Base-by-base conservation (phyloP, 2,888 invertebrate genomes). In the Lepidocyrtoides sp. region DNA sequence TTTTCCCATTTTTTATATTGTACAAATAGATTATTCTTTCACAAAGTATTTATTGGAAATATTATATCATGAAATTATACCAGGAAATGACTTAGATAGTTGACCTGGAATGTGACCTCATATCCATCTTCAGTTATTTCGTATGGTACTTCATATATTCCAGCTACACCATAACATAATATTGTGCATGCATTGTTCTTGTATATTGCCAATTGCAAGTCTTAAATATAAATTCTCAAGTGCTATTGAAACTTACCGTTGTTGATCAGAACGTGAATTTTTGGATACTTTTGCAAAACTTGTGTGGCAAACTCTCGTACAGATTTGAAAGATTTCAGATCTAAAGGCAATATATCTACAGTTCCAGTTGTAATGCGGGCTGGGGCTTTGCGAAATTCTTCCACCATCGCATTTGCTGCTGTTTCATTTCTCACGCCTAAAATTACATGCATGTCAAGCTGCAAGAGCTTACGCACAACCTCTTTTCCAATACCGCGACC, bases 101-200 rank as follows among this genome's bases (percentile, higher is more conserved):
- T 99, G 4, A 97, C 97, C 83, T 97, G 97, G 95, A 98, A 97
- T 94, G 98, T 98, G n/a, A 97, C 96, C 95, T 99, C 99, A 94
- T 97, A 97, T 0, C 98, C 98, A 95, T 98, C 98, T 94, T 96
- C 96, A 0, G 98, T 98, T 94, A 97, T 95, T 88, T 96, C 96
- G 94, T 97, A 97, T 36, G 98, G 98, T 7, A 97, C 97, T 95
- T 97, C 98, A 98, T 99, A 98, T 72, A 98, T 97, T 41, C 98
- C 99, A 94, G 99, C 98, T 97, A 41, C 5, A 72, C 32, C 3
- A n/a, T 29, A 12, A 29, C 29, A 20, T 14, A 14, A 48, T 8
- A 14, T 3, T 57, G 17, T 7, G 41, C 48, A 48, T 48, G 8
- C 48, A 48, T 2, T n/a, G 48, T 8, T 8, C 2, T 48, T n/a